Conservation (phyloP, 2,888 invertebrate species). For the Plagiodera versicolora region DNA sequence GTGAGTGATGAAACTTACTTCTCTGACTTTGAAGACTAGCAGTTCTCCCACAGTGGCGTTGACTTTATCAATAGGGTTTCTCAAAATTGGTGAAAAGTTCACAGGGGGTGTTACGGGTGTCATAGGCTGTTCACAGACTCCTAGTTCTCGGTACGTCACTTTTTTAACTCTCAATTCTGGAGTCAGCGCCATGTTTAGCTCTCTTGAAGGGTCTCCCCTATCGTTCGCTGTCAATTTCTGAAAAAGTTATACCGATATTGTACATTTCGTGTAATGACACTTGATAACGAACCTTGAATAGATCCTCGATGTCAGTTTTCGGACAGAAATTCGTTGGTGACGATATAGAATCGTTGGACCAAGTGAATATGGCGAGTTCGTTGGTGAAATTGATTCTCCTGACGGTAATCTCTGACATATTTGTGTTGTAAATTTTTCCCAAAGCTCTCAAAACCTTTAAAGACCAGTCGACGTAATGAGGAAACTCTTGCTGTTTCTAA, state of each 20-base stretch:
- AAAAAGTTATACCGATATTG: constrained; percentile 38
- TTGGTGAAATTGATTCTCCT: constrained; percentile 63
- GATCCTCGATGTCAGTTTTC: constrained; percentile 68
- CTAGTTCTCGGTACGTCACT: constrained; percentile 68
- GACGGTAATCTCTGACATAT: constrained; percentile 68
- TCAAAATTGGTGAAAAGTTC: constrained; percentile 75
- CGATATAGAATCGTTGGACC: constrained; percentile 86
- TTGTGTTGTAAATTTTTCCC: constrained; percentile 62
- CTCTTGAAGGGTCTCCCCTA: constrained; percentile 62
- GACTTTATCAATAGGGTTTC: constrained; percentile 84
- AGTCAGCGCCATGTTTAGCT: constrained; percentile 63
- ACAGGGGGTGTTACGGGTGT: constrained; percentile 49
- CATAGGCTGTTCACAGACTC: constrained; percentile 65
- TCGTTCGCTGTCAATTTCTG: constrained; percentile 59
- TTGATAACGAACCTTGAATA: constrained; percentile 66
- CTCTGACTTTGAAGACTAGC: constrained; percentile 78
- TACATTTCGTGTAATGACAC: too few species aligned
- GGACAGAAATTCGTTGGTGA: constrained; percentile 79
- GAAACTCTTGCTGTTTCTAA: constrained; percentile 60
- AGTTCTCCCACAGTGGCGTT: constrained; percentile 82
- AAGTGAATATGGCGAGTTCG: constrained; percentile 70
- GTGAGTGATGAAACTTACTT: too few species aligned
- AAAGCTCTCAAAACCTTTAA: constrained; percentile 67
- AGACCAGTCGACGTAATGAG: constrained; percentile 77
- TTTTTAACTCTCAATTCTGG: constrained; percentile 68